Percentiles rank a stretch among this genome's conserved stretches.
Evolutionary conservation across 2,888 invertebrate species (phyloP).

Genomic region (Perizoma flavofasciatum): DNA sequence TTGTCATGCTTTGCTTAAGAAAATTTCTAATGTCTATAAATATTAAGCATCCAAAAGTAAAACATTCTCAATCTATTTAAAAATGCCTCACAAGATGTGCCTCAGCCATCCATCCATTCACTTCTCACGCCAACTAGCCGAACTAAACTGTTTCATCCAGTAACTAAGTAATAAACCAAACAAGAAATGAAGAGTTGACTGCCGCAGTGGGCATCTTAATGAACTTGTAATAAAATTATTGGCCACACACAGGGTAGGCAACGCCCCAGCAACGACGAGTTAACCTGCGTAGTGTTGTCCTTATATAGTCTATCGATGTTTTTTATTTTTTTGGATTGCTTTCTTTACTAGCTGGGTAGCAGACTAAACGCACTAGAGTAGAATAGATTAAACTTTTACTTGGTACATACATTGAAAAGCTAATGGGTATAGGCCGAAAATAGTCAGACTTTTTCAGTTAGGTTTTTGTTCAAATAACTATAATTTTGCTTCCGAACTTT

Average conservation of each 20-base stretch:
- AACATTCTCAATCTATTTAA: no score
- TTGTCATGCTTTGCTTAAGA: no score
- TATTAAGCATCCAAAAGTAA: no score
- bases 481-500: no score
- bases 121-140: conserved; percentile 10
- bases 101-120: background rate
- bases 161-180: conserved; percentile 49
- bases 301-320: conserved; percentile 21
- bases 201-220: conserved; percentile 72
- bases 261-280: conserved; percentile 76
- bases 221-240: conserved; percentile 84
- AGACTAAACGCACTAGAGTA: no score
- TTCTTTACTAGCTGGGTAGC: background rate
- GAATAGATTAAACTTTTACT: no score
- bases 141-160: conserved; percentile 29
- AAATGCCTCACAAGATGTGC: no score
- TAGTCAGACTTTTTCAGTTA: no score
- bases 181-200: conserved; percentile 57
- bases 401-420: no score
- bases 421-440: no score
- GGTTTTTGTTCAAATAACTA: no score
- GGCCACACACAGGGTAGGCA: conserved; percentile 79
- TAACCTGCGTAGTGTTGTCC: conserved; percentile 66
- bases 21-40: no score
- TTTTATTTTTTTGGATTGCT: background rate